Evolutionary conservation across 37 sponge, comb jelly and placozoan species (phyloP), one percentile per base, ranked within the genome.

Genomic region (Trichoplax adhaerens): DNA sequence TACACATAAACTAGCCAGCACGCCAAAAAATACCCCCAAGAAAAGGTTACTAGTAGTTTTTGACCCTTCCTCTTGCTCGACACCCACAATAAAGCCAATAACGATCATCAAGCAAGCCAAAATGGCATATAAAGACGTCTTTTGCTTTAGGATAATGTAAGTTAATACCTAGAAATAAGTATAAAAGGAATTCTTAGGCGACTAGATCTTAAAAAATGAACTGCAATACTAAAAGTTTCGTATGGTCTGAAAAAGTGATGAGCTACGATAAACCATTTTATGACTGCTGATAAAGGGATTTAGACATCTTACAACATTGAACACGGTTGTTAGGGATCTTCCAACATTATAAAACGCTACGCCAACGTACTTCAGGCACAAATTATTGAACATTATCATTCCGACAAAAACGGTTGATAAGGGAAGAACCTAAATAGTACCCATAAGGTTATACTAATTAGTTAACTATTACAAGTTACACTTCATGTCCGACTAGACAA

Each of bases 271-370:
- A 29, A 29, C 29, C 29, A 29, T 29, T 29, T 29, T 29, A 29
- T 29, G 29, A 29, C 29, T 29, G 29, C 29, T 29, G 29, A 29
- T 29, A 29, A 29, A 29, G 29, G 29, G 29, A 29, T 71, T 3
- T 5, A 29, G 7, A 1, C 0, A 4, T 79, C 92, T 76, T 79
- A 91, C 92, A 62, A 94, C 95, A 81, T 89, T 94, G 80, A 94
- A 94, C 49, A 94, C 85, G 54, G 95, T 94, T 6, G 91, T 89
- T 52, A 94, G 79, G 10, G 95, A 89, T 1, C 92, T 80, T 47
- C 95, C 92, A 2, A 94, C 95, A 65, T 84, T 94, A 78, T 94
- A 94, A 78, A 94, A 94, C 6, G 95, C 91, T 3, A 94, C 87
- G 46, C 92, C 95, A 2, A 94, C 75, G 57, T 68, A 83, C 68